Evolutionary conservation across 2,113 vertebrate species (phyloP).

Genomic region (Python bivittatus): DNA sequence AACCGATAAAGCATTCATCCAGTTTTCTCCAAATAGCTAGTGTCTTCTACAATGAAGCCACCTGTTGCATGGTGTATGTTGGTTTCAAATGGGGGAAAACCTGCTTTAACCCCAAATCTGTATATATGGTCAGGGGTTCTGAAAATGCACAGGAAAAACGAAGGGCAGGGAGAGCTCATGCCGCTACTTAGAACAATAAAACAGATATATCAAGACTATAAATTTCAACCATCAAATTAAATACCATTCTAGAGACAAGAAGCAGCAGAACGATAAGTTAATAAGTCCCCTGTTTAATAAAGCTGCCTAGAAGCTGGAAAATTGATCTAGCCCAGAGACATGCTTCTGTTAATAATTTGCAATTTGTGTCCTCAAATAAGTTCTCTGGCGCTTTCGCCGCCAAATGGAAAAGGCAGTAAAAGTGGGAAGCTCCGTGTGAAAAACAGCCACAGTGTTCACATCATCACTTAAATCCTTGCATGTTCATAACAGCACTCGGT

Average conservation of each 20-base stretch:
- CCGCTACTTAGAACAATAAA: constrained; percentile 34
- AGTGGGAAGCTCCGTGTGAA: constrained; percentile 37
- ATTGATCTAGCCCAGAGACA: neutral
- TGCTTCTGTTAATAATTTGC: constrained; percentile 19
- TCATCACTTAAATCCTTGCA: constrained; percentile 22
- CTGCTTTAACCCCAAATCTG: neutral
- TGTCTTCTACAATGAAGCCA: neutral
- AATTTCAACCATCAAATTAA: constrained; percentile 29
- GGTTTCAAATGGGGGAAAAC: neutral
- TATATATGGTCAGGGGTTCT: constrained; percentile 1
- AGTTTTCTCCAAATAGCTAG: too few relatives aligned
- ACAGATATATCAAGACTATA: neutral
- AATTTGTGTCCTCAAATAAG: constrained; percentile 21
- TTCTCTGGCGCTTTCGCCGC: neutral
- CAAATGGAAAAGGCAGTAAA: neutral
- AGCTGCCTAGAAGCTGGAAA: neutral
- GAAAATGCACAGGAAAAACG: constrained; percentile 19
- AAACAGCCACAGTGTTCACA: neutral
- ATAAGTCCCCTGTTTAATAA: neutral
- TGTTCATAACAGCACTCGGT: neutral
- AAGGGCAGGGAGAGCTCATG: constrained; percentile 40
- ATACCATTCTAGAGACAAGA: constrained; percentile 20
- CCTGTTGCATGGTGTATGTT: neutral
- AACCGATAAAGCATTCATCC: neutral
- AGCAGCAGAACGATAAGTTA: constrained; percentile 10